Base-by-base conservation (phyloP, 2,797 vertebrate species). In the Percopsis omiscomaycus region DNA sequence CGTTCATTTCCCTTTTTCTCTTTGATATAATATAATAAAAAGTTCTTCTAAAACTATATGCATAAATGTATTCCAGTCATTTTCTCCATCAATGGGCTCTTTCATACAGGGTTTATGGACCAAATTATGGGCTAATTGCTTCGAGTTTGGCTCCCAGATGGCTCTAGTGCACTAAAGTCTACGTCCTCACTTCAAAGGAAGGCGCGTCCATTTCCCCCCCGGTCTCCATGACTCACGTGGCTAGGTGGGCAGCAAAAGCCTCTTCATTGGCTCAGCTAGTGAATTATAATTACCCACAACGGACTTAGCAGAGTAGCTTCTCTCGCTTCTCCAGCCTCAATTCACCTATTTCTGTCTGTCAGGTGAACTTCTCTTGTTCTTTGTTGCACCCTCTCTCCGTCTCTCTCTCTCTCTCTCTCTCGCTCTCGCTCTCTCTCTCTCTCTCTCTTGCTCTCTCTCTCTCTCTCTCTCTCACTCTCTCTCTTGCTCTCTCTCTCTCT, bases 91-190 rank as follows among this genome's bases (percentile, higher is more conserved):
- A 84, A 75, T 72, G 80, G 75, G 66, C 74, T 79, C 15, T 3
- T 86, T 91, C 82, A 88, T 88, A 88, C 86, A 77, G 66, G 86
- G 67, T 91, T 92, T 90, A 91, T 88, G 84, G 89, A 84, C 70
- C 88, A 89, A 89, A 92, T 91, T 93, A 89, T 67, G 53, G 58
- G 74, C 64, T 93, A 94, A 95, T 93, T 92, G 86, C 87, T 90
- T 91, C 89, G 82, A 92, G 94, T 93, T 89, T 88, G 91, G 87
- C 88, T 84, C 85, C 89, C 87, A 80, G 77, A 65, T 81, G 83
- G 83, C 82, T 85, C 73, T 78, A 68, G 72, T 81, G 87, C 90
- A 87, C 80, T 85, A 79, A 89, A 84, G 80, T 90, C 84, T 78
- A 75, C 90, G 88, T 86, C 83, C 65, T 88, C 76, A 84, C 82